These are phyloP conservation scores for Nothobranchius kuhntae DNA, from an alignment of 2,113 vertebrate genomes.

Conservation along the genomic window DNA sequence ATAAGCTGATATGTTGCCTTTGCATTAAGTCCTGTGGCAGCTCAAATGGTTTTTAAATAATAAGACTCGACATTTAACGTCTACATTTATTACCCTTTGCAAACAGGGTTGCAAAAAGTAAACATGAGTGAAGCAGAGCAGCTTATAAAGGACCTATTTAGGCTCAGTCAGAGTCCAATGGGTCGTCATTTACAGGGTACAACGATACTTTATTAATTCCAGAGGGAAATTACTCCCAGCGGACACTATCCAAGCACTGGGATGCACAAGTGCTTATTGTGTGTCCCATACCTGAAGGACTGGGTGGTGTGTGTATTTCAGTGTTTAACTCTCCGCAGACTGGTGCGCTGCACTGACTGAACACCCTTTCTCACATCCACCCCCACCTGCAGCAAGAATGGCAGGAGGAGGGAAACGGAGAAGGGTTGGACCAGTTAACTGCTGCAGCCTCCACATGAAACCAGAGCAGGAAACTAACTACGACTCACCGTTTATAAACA, in stretches of 20 bases:
- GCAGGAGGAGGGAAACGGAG: constrained; percentile 62
- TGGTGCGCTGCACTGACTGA: constrained; percentile 92
- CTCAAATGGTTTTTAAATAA: neutral
- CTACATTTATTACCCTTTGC: neutral
- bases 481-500: constrained; percentile 13
- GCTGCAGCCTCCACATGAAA: constrained; percentile 32
- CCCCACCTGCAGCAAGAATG: constrained; percentile 81
- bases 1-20: neutral
- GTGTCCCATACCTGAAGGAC: constrained; percentile 75
- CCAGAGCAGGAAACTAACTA: constrained; percentile 49
- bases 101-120: constrained; percentile 4
- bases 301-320: constrained; percentile 81
- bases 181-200: constrained; percentile 6
- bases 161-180: constrained; percentile 23
- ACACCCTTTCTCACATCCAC: constrained; percentile 89
- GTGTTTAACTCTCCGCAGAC: constrained; percentile 93
- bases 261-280: constrained; percentile 58
- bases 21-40: neutral
- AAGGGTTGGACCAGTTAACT: constrained; percentile 59
- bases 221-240: too few relatives aligned
- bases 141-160: constrained; percentile 10
- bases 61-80: neutral
- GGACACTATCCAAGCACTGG: constrained; percentile 60
- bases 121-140: constrained; percentile 25
- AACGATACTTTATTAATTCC: too few relatives aligned